A percentile compares a stretch with the other conserved stretches of the same genome.
Conservation (phyloP, 35 echinoderm and acorn worm genomes). For the Eucidaris tribuloides region DNA sequence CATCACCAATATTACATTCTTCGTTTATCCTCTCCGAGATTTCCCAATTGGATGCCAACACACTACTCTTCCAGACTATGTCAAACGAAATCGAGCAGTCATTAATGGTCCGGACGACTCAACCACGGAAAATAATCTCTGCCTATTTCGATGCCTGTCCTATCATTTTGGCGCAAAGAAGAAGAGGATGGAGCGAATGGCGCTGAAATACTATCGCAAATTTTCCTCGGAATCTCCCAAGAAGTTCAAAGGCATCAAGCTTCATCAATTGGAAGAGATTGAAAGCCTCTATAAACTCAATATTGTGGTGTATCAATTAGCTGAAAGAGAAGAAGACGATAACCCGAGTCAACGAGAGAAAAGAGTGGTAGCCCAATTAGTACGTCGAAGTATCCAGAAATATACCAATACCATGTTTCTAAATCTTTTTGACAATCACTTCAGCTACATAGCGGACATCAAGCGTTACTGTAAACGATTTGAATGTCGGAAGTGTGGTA, state of each 20-base stretch:
- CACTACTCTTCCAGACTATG: neutral
- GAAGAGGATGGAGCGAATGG: neutral
- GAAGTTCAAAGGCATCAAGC: neutral
- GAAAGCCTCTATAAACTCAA: neutral
- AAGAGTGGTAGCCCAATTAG: neutral
- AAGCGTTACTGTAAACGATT: constrained; percentile 13
- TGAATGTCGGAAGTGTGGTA: constrained; percentile 26
- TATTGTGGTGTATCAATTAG: neutral
- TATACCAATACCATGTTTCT: constrained; percentile 48
- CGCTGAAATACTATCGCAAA: neutral
- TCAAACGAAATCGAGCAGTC: neutral
- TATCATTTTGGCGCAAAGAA: neutral
- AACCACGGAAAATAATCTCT: neutral
- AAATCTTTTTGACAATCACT: constrained; percentile 14
- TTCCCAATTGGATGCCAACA: neutral
- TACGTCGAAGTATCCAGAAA: constrained; percentile 32
- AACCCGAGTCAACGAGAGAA: neutral
- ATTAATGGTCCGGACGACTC: neutral
- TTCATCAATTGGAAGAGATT: too few relatives aligned
- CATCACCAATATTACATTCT: neutral
- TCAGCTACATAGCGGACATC: constrained; percentile 38
- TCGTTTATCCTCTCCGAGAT: neutral
- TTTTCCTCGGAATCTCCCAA: neutral
- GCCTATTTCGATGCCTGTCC: neutral
- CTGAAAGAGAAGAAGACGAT: neutral